phyloP scores from a whole-genome alignment of 1,140 invertebrate species.

The Drosophila rufa region DNA sequence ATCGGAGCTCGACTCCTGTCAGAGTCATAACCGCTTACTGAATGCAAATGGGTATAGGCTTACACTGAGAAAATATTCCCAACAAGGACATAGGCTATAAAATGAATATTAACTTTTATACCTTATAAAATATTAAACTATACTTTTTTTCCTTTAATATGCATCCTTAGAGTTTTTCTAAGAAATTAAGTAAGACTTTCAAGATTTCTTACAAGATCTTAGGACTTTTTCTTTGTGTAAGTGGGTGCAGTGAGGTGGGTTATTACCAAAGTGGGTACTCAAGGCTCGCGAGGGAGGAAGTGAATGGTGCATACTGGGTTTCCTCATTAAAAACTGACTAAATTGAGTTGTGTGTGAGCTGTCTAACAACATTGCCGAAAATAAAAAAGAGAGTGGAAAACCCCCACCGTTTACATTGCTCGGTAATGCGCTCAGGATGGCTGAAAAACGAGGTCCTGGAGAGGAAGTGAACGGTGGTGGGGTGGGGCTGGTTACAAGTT shows the following conservation, averaged over 20 bases:
- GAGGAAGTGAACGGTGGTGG: background rate
- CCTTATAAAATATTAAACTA: background rate
- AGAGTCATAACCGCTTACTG: conserved; percentile 67
- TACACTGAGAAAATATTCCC: conserved; percentile 1
- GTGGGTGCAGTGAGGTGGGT: conserved; percentile 14
- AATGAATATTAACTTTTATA: no score
- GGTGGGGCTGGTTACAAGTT: conserved; percentile 41
- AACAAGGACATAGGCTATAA: no score
- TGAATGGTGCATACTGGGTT: conserved; percentile 44
- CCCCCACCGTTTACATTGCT: conserved; percentile 28
- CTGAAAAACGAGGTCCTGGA: background rate
- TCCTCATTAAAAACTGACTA: conserved; percentile 81
- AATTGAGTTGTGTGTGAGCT: conserved; percentile 72
- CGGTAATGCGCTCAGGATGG: conserved; percentile 51
- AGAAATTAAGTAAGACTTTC: background rate
- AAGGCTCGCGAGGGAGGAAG: conserved; percentile 8
- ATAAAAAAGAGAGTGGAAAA: conserved; percentile 12
- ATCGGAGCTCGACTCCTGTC: conserved; percentile 51
- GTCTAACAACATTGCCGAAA: conserved; percentile 58
- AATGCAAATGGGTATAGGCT: conserved; percentile 63
- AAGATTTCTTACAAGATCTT: background rate
- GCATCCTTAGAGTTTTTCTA: no score
- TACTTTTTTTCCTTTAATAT: no score
- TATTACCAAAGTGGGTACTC: conserved; percentile 13
- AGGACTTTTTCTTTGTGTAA: background rate